Evolutionary conservation across 2,113 vertebrate genomes (phyloP).

Genomic region (Dasyprocta punctata): DNA sequence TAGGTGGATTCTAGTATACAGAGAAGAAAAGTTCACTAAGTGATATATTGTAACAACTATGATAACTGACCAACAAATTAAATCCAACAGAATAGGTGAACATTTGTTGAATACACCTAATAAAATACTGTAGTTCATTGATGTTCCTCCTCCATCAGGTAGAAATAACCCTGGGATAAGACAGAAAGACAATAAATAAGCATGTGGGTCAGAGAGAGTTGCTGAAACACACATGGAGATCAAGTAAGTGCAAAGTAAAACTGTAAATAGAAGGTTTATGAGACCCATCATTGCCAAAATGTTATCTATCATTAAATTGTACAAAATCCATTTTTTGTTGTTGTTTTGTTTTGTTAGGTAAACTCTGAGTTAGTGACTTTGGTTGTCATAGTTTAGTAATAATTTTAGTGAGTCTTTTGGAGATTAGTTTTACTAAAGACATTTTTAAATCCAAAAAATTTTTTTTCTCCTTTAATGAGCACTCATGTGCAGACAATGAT

Average conservation of each 20-base stretch:
- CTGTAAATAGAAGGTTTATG: conserved; percentile 20
- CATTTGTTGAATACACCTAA: conserved; percentile 72
- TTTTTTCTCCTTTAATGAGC: neutral
- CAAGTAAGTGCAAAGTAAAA: conserved; percentile 28
- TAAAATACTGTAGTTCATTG: conserved; percentile 68
- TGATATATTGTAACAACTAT: conserved; percentile 58
- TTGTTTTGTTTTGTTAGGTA: neutral
- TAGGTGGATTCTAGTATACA: conserved; percentile 48
- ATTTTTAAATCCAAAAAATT: conserved; percentile 20
- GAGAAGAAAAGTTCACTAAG: conserved; percentile 64
- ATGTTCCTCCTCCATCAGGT: conserved; percentile 26
- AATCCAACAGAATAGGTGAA: conserved; percentile 62
- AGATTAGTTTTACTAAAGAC: neutral
- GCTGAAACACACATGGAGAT: conserved; percentile 25
- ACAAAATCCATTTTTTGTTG: neutral
- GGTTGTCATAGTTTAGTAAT: neutral
- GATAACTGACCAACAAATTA: conserved; percentile 68
- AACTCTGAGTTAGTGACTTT: neutral
- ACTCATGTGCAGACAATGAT: neutral
- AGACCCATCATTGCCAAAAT: conserved; percentile 39
- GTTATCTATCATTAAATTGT: conserved; percentile 1
- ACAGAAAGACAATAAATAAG: conserved; percentile 47
- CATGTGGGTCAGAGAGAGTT: conserved; percentile 39
- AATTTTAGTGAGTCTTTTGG: neutral
- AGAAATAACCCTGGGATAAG: conserved; percentile 46